phyloP scores from a whole-genome alignment of 2,113 vertebrate species.

The Bufo bufo region DNA sequence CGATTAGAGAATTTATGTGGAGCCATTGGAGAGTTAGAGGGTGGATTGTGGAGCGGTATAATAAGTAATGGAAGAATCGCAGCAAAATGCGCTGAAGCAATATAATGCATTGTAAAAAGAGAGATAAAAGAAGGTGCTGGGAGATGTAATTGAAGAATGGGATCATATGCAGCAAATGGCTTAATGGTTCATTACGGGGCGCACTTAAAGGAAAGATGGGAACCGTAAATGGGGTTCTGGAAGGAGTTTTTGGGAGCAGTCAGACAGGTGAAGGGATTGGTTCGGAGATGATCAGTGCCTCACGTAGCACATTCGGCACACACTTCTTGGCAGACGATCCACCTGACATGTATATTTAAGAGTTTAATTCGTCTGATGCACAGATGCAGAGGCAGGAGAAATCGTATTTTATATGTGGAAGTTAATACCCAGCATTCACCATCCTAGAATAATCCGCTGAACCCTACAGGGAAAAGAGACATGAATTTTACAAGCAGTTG shows the following conservation, averaged over 20 bases:
- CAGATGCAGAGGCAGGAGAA: slow-evolving; percentile 30
- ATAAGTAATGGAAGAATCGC: slow-evolving; percentile 26
- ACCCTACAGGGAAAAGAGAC: slow-evolving; percentile 48
- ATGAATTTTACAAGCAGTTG: slow-evolving; percentile 52
- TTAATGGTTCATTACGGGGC: slow-evolving; percentile 24
- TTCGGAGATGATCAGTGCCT: slow-evolving; percentile 2
- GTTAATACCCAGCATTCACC: slow-evolving; percentile 39
- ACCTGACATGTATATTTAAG: slow-evolving; percentile 46
- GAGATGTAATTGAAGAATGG: slow-evolving; percentile 43
- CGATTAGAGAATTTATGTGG: slow-evolving; percentile 30
- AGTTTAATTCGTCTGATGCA: slow-evolving; percentile 37
- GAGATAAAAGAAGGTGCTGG: slow-evolving; percentile 36
- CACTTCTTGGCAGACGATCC: slow-evolving; percentile 29
- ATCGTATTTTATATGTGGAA: slow-evolving; percentile 42
- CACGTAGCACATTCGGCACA: not conserved
- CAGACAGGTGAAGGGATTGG: slow-evolving; percentile 1
- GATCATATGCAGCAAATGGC: slow-evolving; percentile 38
- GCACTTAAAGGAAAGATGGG: slow-evolving; percentile 21
- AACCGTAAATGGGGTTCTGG: not conserved
- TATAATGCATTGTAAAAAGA: slow-evolving; percentile 43
- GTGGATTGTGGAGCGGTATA: slow-evolving; percentile 33
- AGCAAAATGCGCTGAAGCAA: not conserved
- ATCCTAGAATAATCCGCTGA: slow-evolving; percentile 44
- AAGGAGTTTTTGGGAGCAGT: slow-evolving; percentile 34
- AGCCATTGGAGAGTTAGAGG: slow-evolving; percentile 13